These are phyloP conservation scores for Spinibarbus caldwelli DNA, from an alignment of 2,797 vertebrate species.

Conservation along the genomic window DNA sequence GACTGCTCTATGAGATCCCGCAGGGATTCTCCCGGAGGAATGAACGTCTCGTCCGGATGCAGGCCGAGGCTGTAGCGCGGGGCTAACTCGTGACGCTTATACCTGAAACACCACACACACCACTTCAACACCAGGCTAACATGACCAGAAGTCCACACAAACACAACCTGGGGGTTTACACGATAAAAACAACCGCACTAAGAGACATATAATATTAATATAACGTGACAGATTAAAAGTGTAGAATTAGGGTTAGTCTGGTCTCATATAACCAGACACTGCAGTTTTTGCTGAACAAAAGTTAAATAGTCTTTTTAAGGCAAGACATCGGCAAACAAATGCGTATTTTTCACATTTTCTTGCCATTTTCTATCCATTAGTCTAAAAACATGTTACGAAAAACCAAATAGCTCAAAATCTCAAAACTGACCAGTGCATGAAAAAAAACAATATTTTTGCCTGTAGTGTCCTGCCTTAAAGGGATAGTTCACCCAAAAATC, in stretches of 20 bases:
- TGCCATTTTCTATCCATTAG: no score
- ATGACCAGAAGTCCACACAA: neutral
- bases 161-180: neutral
- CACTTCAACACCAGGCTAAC: neutral
- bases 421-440: no score
- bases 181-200: neutral
- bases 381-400: no score
- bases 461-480: no score
- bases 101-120: constrained; percentile 72
- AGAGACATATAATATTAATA: neutral
- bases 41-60: constrained; percentile 91
- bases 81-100: constrained; percentile 88
- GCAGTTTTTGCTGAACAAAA: no score
- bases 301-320: neutral
- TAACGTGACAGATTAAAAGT: neutral
- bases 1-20: constrained; percentile 95
- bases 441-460: no score
- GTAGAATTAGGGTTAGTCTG: neutral
- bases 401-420: no score
- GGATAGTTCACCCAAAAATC: no score
- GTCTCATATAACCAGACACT: no score
- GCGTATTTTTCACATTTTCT: no score
- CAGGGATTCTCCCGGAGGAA: constrained; percentile 88
- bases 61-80: constrained; percentile 91
- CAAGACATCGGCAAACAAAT: no score